phyloP scores from a whole-genome alignment of 2,113 vertebrate species.

The Hyperoodon ampullatus region DNA sequence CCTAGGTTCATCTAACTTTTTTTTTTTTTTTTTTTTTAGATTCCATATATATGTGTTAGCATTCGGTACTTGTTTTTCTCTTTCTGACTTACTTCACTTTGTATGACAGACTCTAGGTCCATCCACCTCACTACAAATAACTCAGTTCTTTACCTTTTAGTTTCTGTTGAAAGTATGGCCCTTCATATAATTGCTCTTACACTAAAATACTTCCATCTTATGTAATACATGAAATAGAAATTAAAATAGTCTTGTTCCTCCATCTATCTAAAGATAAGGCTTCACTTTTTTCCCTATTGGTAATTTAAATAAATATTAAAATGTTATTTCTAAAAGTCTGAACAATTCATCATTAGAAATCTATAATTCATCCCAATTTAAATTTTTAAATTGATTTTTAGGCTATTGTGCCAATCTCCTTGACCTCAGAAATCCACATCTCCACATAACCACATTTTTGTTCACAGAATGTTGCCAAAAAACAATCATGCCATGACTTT shows the following conservation, averaged over 20 bases:
- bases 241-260: neutral
- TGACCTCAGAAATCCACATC: neutral
- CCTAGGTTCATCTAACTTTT: no score
- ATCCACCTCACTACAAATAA: no score
- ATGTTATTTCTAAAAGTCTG: neutral
- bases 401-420: neutral
- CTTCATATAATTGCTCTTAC: conserved; percentile 22
- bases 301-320: conserved; percentile 8
- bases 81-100: no score
- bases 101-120: no score
- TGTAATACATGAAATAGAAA: conserved; percentile 20
- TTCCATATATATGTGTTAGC: no score
- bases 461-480: neutral
- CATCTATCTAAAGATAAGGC: neutral
- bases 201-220: neutral
- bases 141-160: neutral
- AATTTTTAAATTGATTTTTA: conserved; percentile 40
- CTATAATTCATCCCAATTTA: neutral
- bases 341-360: neutral
- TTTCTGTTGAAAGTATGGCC: neutral
- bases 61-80: no score
- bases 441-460: neutral
- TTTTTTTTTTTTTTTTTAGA: no score
- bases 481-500: neutral
- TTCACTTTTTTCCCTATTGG: neutral